phyloP scores from a whole-genome alignment of 2,113 vertebrate species.

The Caranx ignobilis region DNA sequence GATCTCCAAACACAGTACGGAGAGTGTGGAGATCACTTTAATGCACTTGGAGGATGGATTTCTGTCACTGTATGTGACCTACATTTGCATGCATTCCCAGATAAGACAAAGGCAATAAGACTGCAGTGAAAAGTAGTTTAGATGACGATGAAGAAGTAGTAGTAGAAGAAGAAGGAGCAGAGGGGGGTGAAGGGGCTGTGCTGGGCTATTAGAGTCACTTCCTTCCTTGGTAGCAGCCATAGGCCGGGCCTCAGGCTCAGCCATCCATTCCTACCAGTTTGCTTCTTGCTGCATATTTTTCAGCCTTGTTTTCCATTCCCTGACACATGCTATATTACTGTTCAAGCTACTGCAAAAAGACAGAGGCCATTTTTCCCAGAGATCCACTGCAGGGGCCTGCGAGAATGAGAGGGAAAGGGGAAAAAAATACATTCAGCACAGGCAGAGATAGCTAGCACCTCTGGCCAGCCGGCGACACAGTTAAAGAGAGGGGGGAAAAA shows the following conservation, averaged over 20 bases:
- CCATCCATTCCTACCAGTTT: constrained; percentile 84
- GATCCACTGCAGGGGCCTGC: constrained; percentile 77
- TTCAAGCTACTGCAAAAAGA: constrained; percentile 78
- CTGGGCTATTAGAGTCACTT: constrained; percentile 82
- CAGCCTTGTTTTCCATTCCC: constrained; percentile 83
- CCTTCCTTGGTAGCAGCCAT: constrained; percentile 75
- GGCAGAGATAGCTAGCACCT: constrained; percentile 73
- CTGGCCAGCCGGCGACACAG: constrained; percentile 72
- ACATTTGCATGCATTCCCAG: constrained; percentile 56
- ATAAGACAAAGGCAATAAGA: constrained; percentile 63
- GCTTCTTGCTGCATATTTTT: constrained; percentile 84
- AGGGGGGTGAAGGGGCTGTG: constrained; percentile 26
- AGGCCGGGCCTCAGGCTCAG: constrained; percentile 74
- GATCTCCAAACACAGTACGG: not conserved
- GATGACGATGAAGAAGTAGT: constrained; percentile 48
- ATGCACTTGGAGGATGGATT: constrained; percentile 23
- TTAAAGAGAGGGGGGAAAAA: constrained; percentile 41
- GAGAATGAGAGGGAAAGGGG: constrained; percentile 42
- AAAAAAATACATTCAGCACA: constrained; percentile 69
- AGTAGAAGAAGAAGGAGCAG: constrained; percentile 37
- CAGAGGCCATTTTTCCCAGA: constrained; percentile 78
- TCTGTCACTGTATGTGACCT: constrained; percentile 60
- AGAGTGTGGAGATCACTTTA: constrained; percentile 28
- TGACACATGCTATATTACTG: constrained; percentile 85
- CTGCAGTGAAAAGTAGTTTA: constrained; percentile 57